A percentile compares a stretch with the other conserved stretches of the same genome.
Evolutionary conservation across 2,888 invertebrate genomes (phyloP).

Genomic region (Atherix ibis): DNA sequence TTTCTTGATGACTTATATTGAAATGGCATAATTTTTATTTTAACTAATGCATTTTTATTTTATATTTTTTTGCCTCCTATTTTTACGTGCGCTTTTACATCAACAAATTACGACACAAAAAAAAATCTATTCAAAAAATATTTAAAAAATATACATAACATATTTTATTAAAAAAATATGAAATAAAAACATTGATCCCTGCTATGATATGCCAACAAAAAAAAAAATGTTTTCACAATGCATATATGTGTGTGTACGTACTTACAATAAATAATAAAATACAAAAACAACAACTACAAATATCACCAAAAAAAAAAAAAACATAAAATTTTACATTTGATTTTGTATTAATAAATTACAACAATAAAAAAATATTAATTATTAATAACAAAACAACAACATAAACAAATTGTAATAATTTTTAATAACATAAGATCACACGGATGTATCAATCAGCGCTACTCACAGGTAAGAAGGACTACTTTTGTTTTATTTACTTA

Average conservation of each 20-base stretch:
- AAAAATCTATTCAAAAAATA: constrained; percentile 8
- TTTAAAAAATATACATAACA: constrained; percentile 9
- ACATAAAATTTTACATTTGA: constrained; percentile 6
- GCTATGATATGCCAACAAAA: no score
- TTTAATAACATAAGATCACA: constrained; percentile 24
- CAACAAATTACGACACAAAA: constrained; percentile 10
- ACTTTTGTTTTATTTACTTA: constrained; percentile 8
- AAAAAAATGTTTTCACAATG: no score
- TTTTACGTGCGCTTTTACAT: constrained; percentile 15
- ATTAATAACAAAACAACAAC: constrained; percentile 10
- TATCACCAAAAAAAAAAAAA: constrained; percentile 9
- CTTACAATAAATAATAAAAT: constrained; percentile 9
- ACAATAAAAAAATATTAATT: no score
- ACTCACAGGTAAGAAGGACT: constrained; percentile 30
- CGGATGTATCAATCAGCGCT: constrained; percentile 31
- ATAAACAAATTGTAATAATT: constrained; percentile 7
- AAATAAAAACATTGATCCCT: no score
- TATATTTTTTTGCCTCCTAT: constrained; percentile 8
- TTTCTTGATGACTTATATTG: not conserved
- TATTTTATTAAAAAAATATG: no score
- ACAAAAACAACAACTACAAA: constrained; percentile 5
- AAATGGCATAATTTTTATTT: constrained; percentile 2
- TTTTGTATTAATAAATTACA: constrained; percentile 8
- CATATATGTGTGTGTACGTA: constrained; percentile 1
- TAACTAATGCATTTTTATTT: constrained; percentile 6